Base-by-base conservation (phyloP, 2,113 vertebrate genomes). In the Pedionomus torquatus region DNA sequence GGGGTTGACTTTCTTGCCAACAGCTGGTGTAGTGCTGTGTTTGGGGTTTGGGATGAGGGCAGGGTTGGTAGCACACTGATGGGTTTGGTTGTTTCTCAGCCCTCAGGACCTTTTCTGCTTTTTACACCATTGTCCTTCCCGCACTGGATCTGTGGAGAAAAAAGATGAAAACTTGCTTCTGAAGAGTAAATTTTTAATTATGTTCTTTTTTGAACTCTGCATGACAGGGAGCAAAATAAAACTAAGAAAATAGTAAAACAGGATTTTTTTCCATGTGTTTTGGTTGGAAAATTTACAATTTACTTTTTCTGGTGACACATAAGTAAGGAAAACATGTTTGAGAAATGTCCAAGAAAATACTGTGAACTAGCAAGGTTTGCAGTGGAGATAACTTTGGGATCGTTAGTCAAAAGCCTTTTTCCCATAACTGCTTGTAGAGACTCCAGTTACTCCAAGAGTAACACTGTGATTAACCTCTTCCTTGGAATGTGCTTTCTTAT, bases 101-200 rank as follows among this genome's bases (percentile, higher is more conserved):
- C 37, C 37, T 43, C 12, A 20, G 20, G 28, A 39, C 28, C 63
- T 65, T 31, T 65, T 43, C 63, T 21, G 28, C 63, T 65, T 18
- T 18, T 31, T 26, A 21, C 61, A 20, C 9, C 30, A 20, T 30
- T 17, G 11, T 33, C 11, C 10, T n/a, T 5, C 20, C 23, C n/a
- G 12, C 15, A 7, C 24, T 80, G 54, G 63, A 68, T 93, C 74
- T 96, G 61, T 95, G 83, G 83, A 86, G 26, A 6, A 89, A 86
- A 95, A 96, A 94, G 86, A 95, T 83, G 65, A 95, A 93, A 91
- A 79, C 25, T 75, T 85, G 28, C 16, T 95, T 97, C 77, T 89
- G 83, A 95, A 87, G 81, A 91, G 89, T 89, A 96, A 83, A 86
- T 95, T 97, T 97, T 97, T 83, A 86, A 87, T 92, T 97, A 64